phyloP scores from a whole-genome alignment of 2,888 invertebrate genomes.

The Megamerina dolium region DNA sequence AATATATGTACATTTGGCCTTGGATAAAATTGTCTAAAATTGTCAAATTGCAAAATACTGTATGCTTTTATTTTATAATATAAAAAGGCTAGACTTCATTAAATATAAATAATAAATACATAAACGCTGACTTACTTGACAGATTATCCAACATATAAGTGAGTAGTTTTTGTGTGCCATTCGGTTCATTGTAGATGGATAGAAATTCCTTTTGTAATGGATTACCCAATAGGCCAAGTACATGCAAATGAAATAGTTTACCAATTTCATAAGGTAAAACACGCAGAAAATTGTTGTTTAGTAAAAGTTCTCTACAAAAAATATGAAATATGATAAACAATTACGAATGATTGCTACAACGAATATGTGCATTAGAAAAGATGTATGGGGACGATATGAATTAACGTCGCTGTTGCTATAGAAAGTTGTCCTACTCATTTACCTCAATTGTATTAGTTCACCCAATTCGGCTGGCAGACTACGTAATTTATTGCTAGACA shows the following conservation, averaged over 20 bases:
- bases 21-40: too few relatives aligned
- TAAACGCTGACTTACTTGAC: slow-evolving; percentile 71
- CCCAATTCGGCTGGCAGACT: slow-evolving; percentile 94
- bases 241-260: slow-evolving; percentile 92
- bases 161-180: slow-evolving; percentile 90
- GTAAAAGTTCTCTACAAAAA: slow-evolving; percentile 73
- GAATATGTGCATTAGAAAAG: too few relatives aligned
- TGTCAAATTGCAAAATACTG: too few relatives aligned
- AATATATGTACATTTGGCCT: too few relatives aligned
- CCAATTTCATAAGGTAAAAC: slow-evolving; percentile 95
- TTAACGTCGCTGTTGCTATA: too few relatives aligned
- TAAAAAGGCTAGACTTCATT: too few relatives aligned
- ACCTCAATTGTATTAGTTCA: slow-evolving; percentile 91
- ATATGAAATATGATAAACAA: background rate
- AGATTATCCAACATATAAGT: slow-evolving; percentile 94
- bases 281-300: slow-evolving; percentile 91
- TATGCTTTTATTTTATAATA: too few relatives aligned
- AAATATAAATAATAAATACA: too few relatives aligned
- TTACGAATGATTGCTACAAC: background rate
- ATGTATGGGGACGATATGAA: too few relatives aligned
- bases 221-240: slow-evolving; percentile 89
- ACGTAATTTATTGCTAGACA: slow-evolving; percentile 91
- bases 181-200: slow-evolving; percentile 84
- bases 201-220: slow-evolving; percentile 90
- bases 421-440: slow-evolving; percentile 6